These are phyloP conservation scores for Lontra canadensis DNA, from an alignment of 2,113 vertebrate species.

Conservation along the genomic window DNA sequence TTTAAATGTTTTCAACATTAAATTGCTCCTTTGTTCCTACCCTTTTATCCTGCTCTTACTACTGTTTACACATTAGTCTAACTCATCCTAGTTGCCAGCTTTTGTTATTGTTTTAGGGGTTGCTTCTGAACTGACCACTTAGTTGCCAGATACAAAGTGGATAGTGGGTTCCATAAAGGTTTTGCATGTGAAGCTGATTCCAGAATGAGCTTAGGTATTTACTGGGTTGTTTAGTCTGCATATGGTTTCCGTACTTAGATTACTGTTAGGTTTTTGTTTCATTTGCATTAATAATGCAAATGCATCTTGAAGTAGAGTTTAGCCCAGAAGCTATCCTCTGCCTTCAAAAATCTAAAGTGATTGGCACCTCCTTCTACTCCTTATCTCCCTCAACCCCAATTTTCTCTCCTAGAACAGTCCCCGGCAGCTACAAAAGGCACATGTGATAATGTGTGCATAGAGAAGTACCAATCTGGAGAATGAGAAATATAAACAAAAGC, in stretches of 20 bases:
- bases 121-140: not conserved
- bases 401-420: not conserved
- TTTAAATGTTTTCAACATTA: not conserved
- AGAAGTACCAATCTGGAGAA: not conserved
- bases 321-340: not conserved
- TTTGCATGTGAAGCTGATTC: not conserved
- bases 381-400: rapidly evolving
- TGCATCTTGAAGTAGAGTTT: not conserved
- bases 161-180: not conserved
- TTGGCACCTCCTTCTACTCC: too few species aligned
- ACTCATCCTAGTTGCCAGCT: not conserved
- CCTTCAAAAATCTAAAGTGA: not conserved
- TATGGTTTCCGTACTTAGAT: not conserved
- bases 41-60: not conserved
- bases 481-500: not conserved
- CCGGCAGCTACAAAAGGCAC: not conserved
- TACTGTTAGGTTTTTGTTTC: not conserved
- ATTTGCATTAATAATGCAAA: not conserved
- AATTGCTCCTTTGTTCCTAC: not conserved
- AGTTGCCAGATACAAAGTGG: not conserved
- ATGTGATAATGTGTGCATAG: not conserved
- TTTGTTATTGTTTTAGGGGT: not conserved
- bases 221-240: not conserved
- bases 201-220: not conserved
- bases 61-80: not conserved